Percentiles rank a stretch among this genome's conserved stretches.
These are phyloP conservation scores for Periparus ater DNA, from an alignment of 2,797 vertebrate genomes.

Conservation along the genomic window DNA sequence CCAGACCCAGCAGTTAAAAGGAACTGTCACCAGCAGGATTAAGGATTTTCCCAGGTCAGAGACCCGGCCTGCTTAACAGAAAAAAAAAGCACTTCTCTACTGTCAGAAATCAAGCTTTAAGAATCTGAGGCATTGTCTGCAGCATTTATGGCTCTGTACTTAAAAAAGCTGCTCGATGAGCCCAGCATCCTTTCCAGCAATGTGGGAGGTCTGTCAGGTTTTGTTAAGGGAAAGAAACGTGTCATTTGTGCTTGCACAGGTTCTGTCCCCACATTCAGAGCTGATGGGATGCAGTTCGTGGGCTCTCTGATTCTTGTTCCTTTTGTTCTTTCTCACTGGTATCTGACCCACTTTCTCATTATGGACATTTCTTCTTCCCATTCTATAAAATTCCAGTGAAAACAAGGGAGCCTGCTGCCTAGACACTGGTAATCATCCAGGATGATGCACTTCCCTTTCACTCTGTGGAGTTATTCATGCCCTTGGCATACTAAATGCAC, in stretches of 20 bases:
- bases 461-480: neutral
- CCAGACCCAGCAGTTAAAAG: constrained; percentile 44
- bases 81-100: constrained; percentile 15
- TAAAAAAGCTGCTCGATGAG: constrained; percentile 6
- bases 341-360: neutral
- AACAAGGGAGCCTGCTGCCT: neutral
- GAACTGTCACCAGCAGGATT: constrained; percentile 39
- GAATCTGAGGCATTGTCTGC: neutral
- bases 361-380: neutral
- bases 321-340: neutral
- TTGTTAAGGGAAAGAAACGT: neutral
- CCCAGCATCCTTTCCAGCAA: neutral
- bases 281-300: neutral
- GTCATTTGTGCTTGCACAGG: neutral
- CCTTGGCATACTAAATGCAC: neutral
- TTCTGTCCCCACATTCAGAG: neutral
- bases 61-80: constrained; percentile 38
- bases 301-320: neutral
- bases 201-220: neutral
- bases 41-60: constrained; percentile 59
- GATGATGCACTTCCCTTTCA: neutral
- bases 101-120: constrained; percentile 31
- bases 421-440: neutral
- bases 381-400: neutral
- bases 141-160: neutral